Percentiles rank a stretch among this genome's conserved stretches.
Conservation (phyloP, 1,140 invertebrate species). For the Notospermus geniculatus region DNA sequence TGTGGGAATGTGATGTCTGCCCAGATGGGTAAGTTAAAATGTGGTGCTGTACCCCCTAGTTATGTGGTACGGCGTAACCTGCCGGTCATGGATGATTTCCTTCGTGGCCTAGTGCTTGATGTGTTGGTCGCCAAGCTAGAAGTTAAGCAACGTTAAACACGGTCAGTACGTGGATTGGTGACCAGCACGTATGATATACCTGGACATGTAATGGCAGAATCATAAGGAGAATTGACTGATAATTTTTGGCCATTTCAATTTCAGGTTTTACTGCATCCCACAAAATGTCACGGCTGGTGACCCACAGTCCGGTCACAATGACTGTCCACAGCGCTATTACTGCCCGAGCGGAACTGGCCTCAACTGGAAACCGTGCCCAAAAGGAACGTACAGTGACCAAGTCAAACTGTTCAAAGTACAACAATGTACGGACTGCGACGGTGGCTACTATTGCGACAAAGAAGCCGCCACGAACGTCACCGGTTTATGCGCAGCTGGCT, state of each 20-base stretch:
- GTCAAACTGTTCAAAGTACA: conserved; percentile 35
- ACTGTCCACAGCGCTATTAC: conserved; percentile 48
- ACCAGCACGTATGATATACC: background rate
- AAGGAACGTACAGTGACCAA: conserved; percentile 45
- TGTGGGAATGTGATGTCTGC: conserved; percentile 43
- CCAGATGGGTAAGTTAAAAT: conserved; percentile 39
- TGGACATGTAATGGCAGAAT: background rate
- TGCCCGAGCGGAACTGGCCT: conserved; percentile 48
- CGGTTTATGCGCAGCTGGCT: conserved; percentile 38
- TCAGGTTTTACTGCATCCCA: conserved; percentile 46
- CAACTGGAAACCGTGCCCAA: conserved; percentile 45
- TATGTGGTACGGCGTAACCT: too few species aligned
- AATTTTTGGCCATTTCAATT: conserved; percentile 8
- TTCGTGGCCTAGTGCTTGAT: too few species aligned
- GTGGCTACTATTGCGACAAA: conserved; percentile 40
- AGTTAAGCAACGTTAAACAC: too few species aligned
- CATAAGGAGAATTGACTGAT: too few species aligned
- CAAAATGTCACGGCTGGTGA: conserved; percentile 37
- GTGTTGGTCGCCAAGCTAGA: too few species aligned
- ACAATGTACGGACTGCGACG: conserved; percentile 47
- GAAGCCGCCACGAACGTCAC: conserved; percentile 39
- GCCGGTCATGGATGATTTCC: too few species aligned
- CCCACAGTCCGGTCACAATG: conserved; percentile 38
- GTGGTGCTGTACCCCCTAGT: too few species aligned
- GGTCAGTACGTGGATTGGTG: background rate